Evolutionary conservation across 1,140 invertebrate genomes (phyloP).

Genomic region (Octopus bimaculoides): DNA sequence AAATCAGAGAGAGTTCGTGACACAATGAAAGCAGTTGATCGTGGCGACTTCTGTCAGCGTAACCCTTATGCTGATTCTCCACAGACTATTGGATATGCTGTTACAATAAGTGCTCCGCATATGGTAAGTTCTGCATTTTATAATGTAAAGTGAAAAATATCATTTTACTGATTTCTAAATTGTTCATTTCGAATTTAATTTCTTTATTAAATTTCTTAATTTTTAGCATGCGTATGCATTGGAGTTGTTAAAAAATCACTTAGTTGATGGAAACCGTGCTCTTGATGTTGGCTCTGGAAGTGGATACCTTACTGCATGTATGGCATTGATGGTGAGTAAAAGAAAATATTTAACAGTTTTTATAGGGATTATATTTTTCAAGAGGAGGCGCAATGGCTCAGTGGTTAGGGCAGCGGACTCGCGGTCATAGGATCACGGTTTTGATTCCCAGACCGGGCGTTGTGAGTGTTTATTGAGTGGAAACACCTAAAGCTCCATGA

Average conservation of each 20-base stretch:
- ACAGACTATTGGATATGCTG: slow-evolving; percentile 67
- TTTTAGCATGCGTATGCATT: slow-evolving; percentile 86
- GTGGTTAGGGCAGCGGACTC: too few relatives aligned
- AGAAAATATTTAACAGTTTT: too few relatives aligned
- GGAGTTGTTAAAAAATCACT: slow-evolving; percentile 80
- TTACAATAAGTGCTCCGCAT: slow-evolving; percentile 96
- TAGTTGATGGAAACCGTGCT: slow-evolving; percentile 73
- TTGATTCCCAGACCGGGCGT: too few relatives aligned
- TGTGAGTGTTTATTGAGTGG: too few relatives aligned
- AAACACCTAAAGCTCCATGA: too few relatives aligned
- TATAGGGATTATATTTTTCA: too few relatives aligned
- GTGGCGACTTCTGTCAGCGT: slow-evolving; percentile 73
- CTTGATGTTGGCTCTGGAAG: slow-evolving; percentile 95
- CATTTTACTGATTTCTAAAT: neutral
- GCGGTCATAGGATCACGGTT: too few relatives aligned
- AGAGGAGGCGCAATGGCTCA: too few relatives aligned
- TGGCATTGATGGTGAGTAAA: slow-evolving; percentile 75
- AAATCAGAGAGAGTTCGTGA: slow-evolving; percentile 74
- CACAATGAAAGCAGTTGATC: slow-evolving; percentile 82
- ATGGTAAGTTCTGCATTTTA: slow-evolving; percentile 71
- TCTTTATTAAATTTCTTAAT: neutral
- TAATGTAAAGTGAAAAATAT: neutral
- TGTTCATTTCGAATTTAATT: neutral
- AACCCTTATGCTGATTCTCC: slow-evolving; percentile 88
- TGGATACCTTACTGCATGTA: slow-evolving; percentile 93